Conservation (phyloP, 2,113 vertebrate species). For the Danionella cerebrum region DNA sequence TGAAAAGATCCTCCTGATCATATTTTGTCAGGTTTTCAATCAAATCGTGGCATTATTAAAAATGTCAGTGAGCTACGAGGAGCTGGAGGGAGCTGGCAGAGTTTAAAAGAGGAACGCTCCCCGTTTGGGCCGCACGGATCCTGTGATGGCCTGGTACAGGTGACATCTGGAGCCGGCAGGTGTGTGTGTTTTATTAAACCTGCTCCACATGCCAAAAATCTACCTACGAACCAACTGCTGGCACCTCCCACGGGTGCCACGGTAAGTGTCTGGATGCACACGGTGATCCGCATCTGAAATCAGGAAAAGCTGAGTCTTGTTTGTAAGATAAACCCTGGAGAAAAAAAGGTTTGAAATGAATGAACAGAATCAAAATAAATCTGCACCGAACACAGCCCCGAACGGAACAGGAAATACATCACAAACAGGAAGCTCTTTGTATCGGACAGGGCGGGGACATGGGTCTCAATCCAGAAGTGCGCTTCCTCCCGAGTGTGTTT, state of each 20-base stretch:
- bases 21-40: background rate
- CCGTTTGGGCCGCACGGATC: background rate
- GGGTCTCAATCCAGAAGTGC: too few relatives aligned
- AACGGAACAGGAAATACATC: too few relatives aligned
- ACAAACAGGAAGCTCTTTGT: too few relatives aligned
- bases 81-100: constrained; percentile 7
- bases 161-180: background rate
- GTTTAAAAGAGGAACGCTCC: too few relatives aligned
- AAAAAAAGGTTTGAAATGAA: background rate
- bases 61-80: background rate
- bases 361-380: too few relatives aligned
- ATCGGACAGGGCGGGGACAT: too few relatives aligned
- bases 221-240: background rate
- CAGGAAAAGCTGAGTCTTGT: background rate
- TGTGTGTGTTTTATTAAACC: background rate
- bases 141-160: background rate
- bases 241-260: background rate
- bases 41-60: background rate
- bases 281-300: background rate
- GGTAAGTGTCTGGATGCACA: background rate
- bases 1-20: background rate
- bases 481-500: too few relatives aligned
- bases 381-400: too few relatives aligned
- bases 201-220: background rate
- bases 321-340: too few relatives aligned